These are phyloP conservation scores for Drosophila gaucha DNA, from an alignment of 2,888 invertebrate genomes.

Conservation along the genomic window DNA sequence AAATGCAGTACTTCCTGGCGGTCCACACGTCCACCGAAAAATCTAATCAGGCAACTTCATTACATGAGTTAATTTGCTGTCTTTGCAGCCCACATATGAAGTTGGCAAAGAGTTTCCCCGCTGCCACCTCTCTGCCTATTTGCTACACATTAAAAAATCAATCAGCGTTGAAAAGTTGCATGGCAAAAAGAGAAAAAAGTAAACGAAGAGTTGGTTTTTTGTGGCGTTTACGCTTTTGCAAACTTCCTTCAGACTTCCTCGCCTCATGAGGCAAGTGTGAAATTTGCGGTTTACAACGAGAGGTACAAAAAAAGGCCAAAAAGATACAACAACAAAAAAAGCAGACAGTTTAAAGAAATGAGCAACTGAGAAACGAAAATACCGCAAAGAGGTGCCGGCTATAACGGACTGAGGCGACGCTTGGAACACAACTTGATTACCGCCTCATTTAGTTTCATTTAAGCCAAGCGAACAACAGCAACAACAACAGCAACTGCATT, in stretches of 20 bases:
- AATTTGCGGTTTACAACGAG: slow-evolving; percentile 75
- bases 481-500: slow-evolving; percentile 40
- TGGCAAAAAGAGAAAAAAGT: slow-evolving; percentile 7
- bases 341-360: slow-evolving; percentile 25
- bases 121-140: neutral
- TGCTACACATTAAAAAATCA: slow-evolving; percentile 64
- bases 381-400: slow-evolving; percentile 71
- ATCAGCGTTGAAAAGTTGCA: slow-evolving; percentile 62
- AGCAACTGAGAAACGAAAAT: slow-evolving; percentile 66
- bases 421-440: slow-evolving; percentile 81
- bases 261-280: slow-evolving; percentile 68
- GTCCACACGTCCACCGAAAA: neutral
- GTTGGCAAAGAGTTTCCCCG: neutral
- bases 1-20: neutral
- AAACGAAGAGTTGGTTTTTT: slow-evolving; percentile 22
- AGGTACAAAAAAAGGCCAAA: slow-evolving; percentile 56
- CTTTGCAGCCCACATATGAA: slow-evolving; percentile 53
- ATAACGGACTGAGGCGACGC: slow-evolving; percentile 63
- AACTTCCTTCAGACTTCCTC: slow-evolving; percentile 54
- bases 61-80: slow-evolving; percentile 50
- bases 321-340: slow-evolving; percentile 12
- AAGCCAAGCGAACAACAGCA: slow-evolving; percentile 67
- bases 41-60: slow-evolving; percentile 37
- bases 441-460: slow-evolving; percentile 81
- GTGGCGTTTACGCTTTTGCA: slow-evolving; percentile 66